phyloP scores from a whole-genome alignment of 2,113 vertebrate genomes.

The Danio rerio region DNA sequence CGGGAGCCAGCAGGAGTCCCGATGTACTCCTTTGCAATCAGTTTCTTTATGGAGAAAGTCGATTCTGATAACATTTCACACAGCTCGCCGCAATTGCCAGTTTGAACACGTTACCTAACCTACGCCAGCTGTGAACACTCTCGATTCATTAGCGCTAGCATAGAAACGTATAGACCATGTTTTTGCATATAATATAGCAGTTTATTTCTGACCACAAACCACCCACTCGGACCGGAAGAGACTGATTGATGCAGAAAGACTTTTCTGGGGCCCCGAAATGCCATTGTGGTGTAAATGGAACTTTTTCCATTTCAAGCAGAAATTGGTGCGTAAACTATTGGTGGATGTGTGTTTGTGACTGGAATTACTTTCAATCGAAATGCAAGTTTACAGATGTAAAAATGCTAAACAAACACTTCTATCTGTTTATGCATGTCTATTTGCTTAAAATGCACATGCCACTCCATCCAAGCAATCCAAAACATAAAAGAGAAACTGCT shows the following conservation, averaged over 20 bases:
- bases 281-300: too few relatives aligned
- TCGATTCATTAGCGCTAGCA: conserved; percentile 7
- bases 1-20: neutral
- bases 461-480: too few relatives aligned
- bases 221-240: neutral
- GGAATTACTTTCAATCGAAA: too few relatives aligned
- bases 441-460: too few relatives aligned
- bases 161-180: neutral
- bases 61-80: conserved; percentile 29
- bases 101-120: neutral
- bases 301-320: too few relatives aligned
- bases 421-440: too few relatives aligned
- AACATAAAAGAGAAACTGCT: too few relatives aligned
- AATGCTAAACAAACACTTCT: too few relatives aligned
- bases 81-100: neutral
- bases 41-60: conserved; percentile 7
- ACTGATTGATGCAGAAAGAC: neutral
- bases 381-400: too few relatives aligned
- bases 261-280: too few relatives aligned
- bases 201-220: neutral
- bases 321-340: too few relatives aligned
- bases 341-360: too few relatives aligned
- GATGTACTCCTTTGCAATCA: conserved; percentile 11
- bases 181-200: neutral
- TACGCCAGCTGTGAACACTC: neutral